Evolutionary conservation across 2,888 invertebrate species (phyloP).

Genomic region (Philhelius pedissequus): DNA sequence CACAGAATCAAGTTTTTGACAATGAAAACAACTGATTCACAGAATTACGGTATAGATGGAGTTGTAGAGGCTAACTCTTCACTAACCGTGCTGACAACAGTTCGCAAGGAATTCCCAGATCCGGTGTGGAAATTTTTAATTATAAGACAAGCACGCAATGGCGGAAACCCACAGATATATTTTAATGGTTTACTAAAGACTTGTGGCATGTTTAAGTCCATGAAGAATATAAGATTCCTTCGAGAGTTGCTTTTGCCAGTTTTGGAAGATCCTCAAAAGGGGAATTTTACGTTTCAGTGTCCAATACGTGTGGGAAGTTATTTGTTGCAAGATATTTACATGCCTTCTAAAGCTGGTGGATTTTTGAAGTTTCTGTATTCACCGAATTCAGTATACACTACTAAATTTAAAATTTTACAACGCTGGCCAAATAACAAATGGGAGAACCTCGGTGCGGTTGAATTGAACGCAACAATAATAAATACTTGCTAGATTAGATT

Average conservation of each 20-base stretch:
- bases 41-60: too few relatives aligned
- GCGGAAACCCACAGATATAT: too few relatives aligned
- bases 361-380: background rate
- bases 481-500: background rate
- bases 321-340: background rate
- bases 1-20: too few relatives aligned
- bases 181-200: background rate
- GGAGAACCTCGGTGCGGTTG: background rate
- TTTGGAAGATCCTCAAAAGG: background rate
- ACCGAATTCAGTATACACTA: background rate
- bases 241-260: background rate
- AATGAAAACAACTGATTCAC: too few relatives aligned
- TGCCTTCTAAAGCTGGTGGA: background rate
- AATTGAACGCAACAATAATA: background rate
- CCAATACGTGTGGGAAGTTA: background rate
- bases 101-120: too few relatives aligned
- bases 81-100: too few relatives aligned
- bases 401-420: background rate
- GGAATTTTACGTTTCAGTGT: background rate
- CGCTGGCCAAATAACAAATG: background rate
- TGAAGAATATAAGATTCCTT: background rate
- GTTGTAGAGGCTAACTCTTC: too few relatives aligned
- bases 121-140: too few relatives aligned
- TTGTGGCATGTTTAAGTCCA: background rate
- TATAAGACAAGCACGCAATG: too few relatives aligned